Evolutionary conservation across 2,113 vertebrate genomes (phyloP).

Genomic region (Naja naja): DNA sequence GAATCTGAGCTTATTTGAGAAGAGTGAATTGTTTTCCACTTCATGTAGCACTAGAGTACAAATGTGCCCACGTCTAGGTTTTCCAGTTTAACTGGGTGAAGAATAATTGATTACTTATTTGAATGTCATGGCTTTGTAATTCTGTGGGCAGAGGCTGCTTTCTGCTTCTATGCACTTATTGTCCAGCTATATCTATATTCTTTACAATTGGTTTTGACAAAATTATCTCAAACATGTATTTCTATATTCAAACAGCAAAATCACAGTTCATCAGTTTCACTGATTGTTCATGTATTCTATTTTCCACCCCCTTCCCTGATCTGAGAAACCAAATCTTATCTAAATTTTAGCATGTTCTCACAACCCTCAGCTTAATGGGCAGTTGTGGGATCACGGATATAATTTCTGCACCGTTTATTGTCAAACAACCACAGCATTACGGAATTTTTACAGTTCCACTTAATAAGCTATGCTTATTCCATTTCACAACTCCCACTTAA

Average conservation of each 20-base stretch:
- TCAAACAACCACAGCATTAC: background rate
- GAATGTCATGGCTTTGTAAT: background rate
- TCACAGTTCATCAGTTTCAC: background rate
- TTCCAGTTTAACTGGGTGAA: background rate
- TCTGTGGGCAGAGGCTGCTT: background rate
- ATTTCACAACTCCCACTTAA: background rate
- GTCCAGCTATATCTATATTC: background rate
- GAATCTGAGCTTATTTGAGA: background rate
- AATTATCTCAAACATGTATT: background rate
- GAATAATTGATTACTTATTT: background rate
- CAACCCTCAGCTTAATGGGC: background rate
- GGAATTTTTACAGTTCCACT: background rate
- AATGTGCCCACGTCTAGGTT: background rate
- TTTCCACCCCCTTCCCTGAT: background rate
- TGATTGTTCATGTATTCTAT: background rate
- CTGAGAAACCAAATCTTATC: background rate
- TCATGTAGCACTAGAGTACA: background rate
- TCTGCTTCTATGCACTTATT: background rate
- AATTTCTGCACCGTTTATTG: background rate
- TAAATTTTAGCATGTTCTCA: background rate
- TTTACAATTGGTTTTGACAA: background rate
- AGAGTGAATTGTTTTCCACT: background rate
- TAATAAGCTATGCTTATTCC: background rate
- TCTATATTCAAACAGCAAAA: background rate
- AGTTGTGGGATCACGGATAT: background rate